A percentile compares a stretch with the other conserved stretches of the same genome.
These are phyloP conservation scores for Leptinotarsa undecemlineata DNA, from an alignment of 1,140 invertebrate genomes.

Conservation along the genomic window DNA sequence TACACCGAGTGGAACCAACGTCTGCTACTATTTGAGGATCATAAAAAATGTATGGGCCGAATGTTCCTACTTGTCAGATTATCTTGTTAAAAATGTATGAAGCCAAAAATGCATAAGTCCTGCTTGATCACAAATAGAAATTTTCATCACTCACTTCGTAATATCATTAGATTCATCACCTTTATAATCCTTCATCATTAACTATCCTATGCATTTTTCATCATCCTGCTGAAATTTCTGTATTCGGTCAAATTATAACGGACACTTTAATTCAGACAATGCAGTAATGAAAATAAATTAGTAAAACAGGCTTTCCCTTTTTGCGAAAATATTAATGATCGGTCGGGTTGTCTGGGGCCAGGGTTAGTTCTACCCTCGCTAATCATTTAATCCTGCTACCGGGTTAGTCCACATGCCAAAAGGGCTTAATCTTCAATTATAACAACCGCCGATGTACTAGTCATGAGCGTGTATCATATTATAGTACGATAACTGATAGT, in stretches of 20 bases:
- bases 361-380: slow-evolving; percentile 23
- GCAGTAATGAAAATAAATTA: slow-evolving; percentile 34
- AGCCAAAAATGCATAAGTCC: too few species aligned
- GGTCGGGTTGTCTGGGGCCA: slow-evolving; percentile 19
- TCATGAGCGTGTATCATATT: not conserved
- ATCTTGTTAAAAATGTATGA: too few species aligned
- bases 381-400: slow-evolving; percentile 40
- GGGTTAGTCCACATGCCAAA: slow-evolving; percentile 45
- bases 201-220: not conserved
- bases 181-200: not conserved
- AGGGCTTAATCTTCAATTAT: slow-evolving; percentile 47
- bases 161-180: not conserved
- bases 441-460: slow-evolving; percentile 31
- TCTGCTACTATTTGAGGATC: too few species aligned
- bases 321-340: slow-evolving; percentile 42
- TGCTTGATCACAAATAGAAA: too few species aligned
- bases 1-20: too few species aligned
- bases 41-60: too few species aligned
- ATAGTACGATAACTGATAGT: too few species aligned
- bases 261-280: slow-evolving; percentile 14
- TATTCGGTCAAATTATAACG: not conserved
- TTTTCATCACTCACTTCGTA: too few species aligned
- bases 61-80: too few species aligned
- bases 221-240: not conserved
- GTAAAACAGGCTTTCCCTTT: slow-evolving; percentile 28